Conservation (phyloP, 2,797 vertebrate genomes). For the Oreochromis grahami region DNA sequence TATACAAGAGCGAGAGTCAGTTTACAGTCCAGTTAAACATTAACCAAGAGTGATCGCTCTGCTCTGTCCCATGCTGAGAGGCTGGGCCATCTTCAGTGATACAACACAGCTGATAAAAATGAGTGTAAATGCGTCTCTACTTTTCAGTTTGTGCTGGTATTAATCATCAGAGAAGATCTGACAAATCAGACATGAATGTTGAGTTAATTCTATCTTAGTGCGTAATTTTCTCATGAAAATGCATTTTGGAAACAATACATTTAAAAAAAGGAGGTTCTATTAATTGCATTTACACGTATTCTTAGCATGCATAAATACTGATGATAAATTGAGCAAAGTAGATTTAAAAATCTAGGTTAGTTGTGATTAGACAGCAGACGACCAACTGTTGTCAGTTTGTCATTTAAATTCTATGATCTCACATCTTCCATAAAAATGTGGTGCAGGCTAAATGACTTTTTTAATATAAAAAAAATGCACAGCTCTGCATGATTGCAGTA, state of each 20-base stretch:
- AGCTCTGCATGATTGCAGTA: not conserved
- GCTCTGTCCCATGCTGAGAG: not conserved
- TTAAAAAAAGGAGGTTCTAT: accelerated
- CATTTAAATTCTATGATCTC: slow-evolving; percentile 27
- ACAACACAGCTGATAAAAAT: slow-evolving; percentile 15
- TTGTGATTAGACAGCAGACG: not conserved
- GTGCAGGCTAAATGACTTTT: not conserved
- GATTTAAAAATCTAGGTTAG: not conserved
- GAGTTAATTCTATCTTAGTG: accelerated
- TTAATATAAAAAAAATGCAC: not conserved
- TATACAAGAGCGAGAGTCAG: slow-evolving; percentile 42
- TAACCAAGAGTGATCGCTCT: slow-evolving; percentile 26
- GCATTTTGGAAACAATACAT: not conserved
- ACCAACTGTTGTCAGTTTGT: slow-evolving; percentile 39
- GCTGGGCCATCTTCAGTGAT: slow-evolving; percentile 10
- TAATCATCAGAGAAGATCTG: not conserved
- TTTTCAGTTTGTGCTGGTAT: not conserved
- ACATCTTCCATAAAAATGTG: not conserved
- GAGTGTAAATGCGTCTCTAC: not conserved
- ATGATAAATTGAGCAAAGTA: not conserved
- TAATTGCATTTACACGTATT: not conserved
- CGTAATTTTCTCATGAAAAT: not conserved
- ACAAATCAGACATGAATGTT: not conserved
- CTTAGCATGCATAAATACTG: not conserved
- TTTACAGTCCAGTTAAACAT: slow-evolving; percentile 54